Percentiles rank a stretch among this genome's conserved stretches.
Evolutionary conservation across 2,888 invertebrate species (phyloP).

Genomic region (Disparrhopalites patrizii): DNA sequence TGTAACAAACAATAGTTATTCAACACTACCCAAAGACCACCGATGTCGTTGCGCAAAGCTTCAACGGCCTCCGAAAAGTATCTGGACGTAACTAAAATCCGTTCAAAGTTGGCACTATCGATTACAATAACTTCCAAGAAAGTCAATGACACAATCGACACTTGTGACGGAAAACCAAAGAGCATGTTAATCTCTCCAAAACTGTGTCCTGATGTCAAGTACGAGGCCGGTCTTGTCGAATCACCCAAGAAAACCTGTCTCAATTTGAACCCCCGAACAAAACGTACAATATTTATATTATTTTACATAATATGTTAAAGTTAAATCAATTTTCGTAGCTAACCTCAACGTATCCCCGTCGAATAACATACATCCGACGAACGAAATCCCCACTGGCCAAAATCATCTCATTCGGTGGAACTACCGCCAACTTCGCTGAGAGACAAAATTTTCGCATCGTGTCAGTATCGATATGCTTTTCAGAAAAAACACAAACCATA

Average conservation of each 20-base stretch:
- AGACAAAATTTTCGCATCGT: slow-evolving; percentile 32
- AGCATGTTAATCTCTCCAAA: slow-evolving; percentile 34
- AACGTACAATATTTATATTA: too few species aligned
- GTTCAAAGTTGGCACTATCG: slow-evolving; percentile 22
- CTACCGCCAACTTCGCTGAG: slow-evolving; percentile 20
- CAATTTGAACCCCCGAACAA: background rate
- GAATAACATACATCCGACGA: slow-evolving; percentile 29
- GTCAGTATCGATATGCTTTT: slow-evolving; percentile 21
- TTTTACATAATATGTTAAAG: background rate
- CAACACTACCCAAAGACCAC: slow-evolving; percentile 8
- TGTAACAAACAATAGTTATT: too few species aligned
- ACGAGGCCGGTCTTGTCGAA: background rate
- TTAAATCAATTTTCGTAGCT: background rate
- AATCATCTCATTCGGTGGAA: slow-evolving; percentile 29
- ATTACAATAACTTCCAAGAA: slow-evolving; percentile 32
- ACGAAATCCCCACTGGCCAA: slow-evolving; percentile 27
- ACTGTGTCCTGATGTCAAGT: slow-evolving; percentile 23
- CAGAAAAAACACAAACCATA: background rate
- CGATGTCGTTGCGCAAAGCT: background rate
- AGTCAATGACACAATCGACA: slow-evolving; percentile 24
- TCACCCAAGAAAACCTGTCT: slow-evolving; percentile 24
- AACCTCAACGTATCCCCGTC: slow-evolving; percentile 32
- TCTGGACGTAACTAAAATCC: slow-evolving; percentile 10
- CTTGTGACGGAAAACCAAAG: slow-evolving; percentile 23
- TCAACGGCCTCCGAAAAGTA: slow-evolving; percentile 19